Percentiles rank a stretch among this genome's conserved stretches.
phyloP scores from a whole-genome alignment of 53 echinoderm and acorn worm species.

The Arbacia lixula region DNA sequence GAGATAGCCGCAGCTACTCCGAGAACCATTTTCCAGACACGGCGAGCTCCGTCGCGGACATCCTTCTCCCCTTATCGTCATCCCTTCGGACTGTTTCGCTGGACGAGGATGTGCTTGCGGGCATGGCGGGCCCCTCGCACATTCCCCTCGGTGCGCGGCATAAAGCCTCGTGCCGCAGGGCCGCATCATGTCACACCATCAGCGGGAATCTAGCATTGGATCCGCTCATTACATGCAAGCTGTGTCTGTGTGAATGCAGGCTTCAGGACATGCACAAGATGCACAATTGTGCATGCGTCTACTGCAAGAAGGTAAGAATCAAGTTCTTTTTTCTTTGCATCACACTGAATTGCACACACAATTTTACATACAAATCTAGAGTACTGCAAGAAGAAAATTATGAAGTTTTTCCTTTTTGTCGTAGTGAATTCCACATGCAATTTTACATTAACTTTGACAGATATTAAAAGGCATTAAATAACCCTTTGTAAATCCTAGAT shows the following conservation, averaged over 20 bases:
- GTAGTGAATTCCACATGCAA: too few relatives aligned
- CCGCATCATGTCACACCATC: conserved; percentile 60
- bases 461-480: too few relatives aligned
- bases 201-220: conserved; percentile 88
- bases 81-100: background rate
- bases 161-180: background rate
- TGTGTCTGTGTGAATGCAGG: conserved; percentile 84
- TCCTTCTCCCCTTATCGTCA: background rate
- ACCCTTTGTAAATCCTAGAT: too few relatives aligned
- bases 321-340: too few relatives aligned
- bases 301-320: conserved; percentile 81
- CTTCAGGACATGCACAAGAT: conserved; percentile 88
- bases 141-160: background rate
- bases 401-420: too few relatives aligned
- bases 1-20: background rate
- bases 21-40: too few relatives aligned
- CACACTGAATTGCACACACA: too few relatives aligned
- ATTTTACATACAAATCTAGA: too few relatives aligned
- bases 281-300: conserved; percentile 86
- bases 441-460: too few relatives aligned
- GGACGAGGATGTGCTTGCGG: conserved; percentile 9
- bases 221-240: conserved; percentile 87
- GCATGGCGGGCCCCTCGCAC: background rate
- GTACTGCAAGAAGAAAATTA: too few relatives aligned
- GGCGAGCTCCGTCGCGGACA: background rate